A percentile compares a stretch with the other conserved stretches of the same genome.
These are phyloP conservation scores for Philypnodon macrostomus DNA, from an alignment of 2,797 vertebrate genomes.

Conservation along the genomic window DNA sequence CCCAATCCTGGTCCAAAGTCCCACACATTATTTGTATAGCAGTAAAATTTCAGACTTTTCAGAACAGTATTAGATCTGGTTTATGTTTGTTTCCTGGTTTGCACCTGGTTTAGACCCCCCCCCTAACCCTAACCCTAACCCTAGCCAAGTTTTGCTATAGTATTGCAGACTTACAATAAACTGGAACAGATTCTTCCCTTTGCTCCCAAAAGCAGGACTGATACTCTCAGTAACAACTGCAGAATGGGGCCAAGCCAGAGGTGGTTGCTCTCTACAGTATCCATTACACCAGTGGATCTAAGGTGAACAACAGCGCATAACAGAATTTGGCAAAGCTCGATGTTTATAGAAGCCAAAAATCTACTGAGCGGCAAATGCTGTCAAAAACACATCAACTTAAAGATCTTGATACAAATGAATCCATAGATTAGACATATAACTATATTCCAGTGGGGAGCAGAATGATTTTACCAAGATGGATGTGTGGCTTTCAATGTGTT, in stretches of 20 bases:
- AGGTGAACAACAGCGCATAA: slow-evolving; percentile 60
- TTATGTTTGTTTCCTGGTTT: too few relatives aligned
- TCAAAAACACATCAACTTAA: slow-evolving; percentile 44
- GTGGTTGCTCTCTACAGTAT: slow-evolving; percentile 43
- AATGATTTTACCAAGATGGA: slow-evolving; percentile 29
- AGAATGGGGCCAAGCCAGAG: slow-evolving; percentile 13
- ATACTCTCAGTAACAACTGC: slow-evolving; percentile 17
- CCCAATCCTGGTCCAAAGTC: too few relatives aligned
- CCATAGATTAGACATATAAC: slow-evolving; percentile 20
- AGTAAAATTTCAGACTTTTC: too few relatives aligned
- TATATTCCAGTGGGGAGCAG: slow-evolving; percentile 21
- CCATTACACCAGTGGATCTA: slow-evolving; percentile 47
- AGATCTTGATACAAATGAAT: slow-evolving; percentile 53
- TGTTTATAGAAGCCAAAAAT: slow-evolving; percentile 48
- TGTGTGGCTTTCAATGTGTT: slow-evolving; percentile 24
- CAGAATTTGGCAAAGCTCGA: slow-evolving; percentile 54
- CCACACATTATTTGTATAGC: too few relatives aligned
- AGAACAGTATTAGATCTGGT: too few relatives aligned
- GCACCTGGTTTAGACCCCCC: too few relatives aligned
- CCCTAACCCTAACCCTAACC: too few relatives aligned
- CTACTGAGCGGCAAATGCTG: slow-evolving; percentile 46
- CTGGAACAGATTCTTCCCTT: slow-evolving; percentile 8
- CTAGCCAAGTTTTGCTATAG: too few relatives aligned
- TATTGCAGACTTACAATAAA: slow-evolving; percentile 8
- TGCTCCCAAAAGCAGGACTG: too few relatives aligned